phyloP scores from a whole-genome alignment of 2,797 vertebrate genomes.

The Anabas testudineus region DNA sequence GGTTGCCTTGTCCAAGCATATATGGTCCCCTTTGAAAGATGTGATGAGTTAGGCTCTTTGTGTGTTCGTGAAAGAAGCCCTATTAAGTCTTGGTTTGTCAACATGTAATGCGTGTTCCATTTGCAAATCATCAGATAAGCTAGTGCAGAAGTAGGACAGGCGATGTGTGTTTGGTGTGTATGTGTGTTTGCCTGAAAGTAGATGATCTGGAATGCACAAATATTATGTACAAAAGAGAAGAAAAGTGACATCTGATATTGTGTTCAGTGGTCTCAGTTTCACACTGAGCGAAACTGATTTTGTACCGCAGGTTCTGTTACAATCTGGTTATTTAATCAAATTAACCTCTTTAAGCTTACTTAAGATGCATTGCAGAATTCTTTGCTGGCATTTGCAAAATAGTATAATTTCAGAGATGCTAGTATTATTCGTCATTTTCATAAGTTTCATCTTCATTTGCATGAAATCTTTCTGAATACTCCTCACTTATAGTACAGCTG shows the following conservation, averaged over 20 bases:
- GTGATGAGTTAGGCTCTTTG: constrained; percentile 47
- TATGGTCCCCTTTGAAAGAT: constrained; percentile 71
- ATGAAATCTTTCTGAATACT: constrained; percentile 55
- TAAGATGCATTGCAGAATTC: constrained; percentile 51
- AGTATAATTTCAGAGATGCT: constrained; percentile 57
- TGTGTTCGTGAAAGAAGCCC: constrained; percentile 67
- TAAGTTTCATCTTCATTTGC: constrained; percentile 30
- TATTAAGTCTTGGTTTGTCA: constrained; percentile 59
- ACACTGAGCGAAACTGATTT: constrained; percentile 43
- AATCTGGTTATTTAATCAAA: constrained; percentile 54
- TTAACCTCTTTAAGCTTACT: constrained; percentile 50
- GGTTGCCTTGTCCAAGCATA: constrained; percentile 57
- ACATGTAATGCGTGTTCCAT: constrained; percentile 59
- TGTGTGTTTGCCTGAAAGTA: constrained; percentile 41
- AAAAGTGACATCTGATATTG: constrained; percentile 72
- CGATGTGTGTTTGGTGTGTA: constrained; percentile 37
- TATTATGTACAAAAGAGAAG: constrained; percentile 67
- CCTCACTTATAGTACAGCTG: constrained; percentile 54
- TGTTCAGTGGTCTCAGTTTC: constrained; percentile 58
- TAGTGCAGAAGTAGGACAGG: constrained; percentile 54
- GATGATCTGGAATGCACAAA: constrained; percentile 55
- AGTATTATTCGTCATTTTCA: constrained; percentile 32
- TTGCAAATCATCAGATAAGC: constrained; percentile 57
- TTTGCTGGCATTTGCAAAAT: constrained; percentile 65
- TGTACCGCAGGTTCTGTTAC: constrained; percentile 59